A percentile compares a stretch with the other conserved stretches of the same genome.
Evolutionary conservation across 2,113 vertebrate species (phyloP).

Genomic region (Hystrix brachyura): DNA sequence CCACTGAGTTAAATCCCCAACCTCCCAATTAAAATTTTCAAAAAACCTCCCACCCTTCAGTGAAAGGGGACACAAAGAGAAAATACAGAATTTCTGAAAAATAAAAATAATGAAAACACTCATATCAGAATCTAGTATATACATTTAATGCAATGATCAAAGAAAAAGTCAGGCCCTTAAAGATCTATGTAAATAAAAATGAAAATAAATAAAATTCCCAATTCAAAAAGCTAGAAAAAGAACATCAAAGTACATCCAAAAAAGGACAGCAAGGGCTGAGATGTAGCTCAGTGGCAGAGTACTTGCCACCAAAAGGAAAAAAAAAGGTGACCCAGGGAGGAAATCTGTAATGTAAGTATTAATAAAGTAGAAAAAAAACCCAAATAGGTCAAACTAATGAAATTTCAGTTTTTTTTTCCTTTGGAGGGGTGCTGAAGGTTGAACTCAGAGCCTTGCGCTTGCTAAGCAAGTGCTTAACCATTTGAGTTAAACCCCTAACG

Average conservation of each 20-base stretch:
- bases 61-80: not conserved
- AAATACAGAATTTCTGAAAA: not conserved
- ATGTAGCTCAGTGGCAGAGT: not conserved
- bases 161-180: not conserved
- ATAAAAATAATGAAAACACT: not conserved
- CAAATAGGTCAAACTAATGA: not conserved
- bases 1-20: too few species aligned
- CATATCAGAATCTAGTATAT: not conserved
- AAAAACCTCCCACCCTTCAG: not conserved
- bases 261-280: not conserved
- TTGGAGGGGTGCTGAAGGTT: too few species aligned
- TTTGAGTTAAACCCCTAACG: too few species aligned
- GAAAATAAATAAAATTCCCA: not conserved
- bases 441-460: too few species aligned
- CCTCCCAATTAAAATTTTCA: too few species aligned
- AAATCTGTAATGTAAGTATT: not conserved
- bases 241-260: not conserved
- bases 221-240: not conserved
- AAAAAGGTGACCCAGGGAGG: not conserved
- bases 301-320: not conserved
- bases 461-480: too few species aligned
- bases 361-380: not conserved
- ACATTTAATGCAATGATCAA: not conserved
- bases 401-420: not conserved
- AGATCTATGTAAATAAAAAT: not conserved